These are phyloP conservation scores for Ahaetulla prasina DNA, from an alignment of 2,113 vertebrate species.

Conservation along the genomic window DNA sequence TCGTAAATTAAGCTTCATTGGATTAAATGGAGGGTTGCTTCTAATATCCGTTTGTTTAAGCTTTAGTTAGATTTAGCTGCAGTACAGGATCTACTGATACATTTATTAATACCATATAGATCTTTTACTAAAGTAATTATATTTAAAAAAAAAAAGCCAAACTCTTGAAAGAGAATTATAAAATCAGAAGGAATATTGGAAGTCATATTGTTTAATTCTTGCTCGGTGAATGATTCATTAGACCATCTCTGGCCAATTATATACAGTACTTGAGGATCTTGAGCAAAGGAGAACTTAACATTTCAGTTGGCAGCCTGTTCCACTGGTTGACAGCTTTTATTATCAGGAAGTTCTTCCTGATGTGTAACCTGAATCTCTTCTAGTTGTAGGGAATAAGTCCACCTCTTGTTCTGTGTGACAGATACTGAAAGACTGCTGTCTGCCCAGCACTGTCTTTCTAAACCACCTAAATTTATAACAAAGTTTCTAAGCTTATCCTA, in stretches of 20 bases:
- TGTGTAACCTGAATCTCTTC: not conserved
- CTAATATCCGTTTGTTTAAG: not conserved
- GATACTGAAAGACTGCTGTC: not conserved
- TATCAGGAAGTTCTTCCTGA: not conserved
- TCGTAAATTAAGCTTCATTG: not conserved
- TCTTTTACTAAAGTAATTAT: not conserved
- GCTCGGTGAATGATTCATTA: not conserved
- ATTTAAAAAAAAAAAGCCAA: not conserved
- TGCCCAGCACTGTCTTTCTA: not conserved
- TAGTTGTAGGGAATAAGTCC: not conserved
- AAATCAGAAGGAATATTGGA: not conserved
- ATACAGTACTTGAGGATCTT: not conserved
- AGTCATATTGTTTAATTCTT: not conserved
- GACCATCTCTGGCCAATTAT: not conserved
- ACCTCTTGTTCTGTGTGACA: not conserved
- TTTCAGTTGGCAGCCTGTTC: not conserved
- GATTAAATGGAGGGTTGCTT: not conserved
- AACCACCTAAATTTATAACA: not conserved
- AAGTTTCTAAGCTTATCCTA: not conserved
- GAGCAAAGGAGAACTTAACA: not conserved
- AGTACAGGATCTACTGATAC: not conserved
- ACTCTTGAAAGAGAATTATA: not conserved
- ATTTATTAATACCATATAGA: not conserved
- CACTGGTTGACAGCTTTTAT: not conserved
- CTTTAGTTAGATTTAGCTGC: not conserved